Conservation (phyloP, 2,888 invertebrate species). For the Drosophila anomelani region DNA sequence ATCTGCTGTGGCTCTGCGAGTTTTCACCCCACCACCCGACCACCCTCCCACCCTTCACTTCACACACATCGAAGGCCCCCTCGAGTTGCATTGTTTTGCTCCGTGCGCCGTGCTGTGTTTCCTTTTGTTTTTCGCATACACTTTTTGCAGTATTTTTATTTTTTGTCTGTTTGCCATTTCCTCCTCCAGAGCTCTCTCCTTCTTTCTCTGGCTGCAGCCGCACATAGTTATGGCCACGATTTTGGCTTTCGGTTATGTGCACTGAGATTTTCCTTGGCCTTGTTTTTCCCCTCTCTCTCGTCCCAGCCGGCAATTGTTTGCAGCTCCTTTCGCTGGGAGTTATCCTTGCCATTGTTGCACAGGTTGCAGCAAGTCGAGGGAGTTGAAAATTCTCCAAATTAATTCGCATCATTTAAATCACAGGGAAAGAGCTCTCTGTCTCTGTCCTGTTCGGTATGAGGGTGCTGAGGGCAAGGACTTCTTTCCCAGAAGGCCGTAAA, state of each 20-base stretch:
- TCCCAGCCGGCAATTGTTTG: conserved; percentile 33
- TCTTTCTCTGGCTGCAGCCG: conserved; percentile 56
- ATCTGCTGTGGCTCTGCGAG: conserved; percentile 60
- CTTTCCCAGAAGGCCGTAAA: conserved; percentile 18
- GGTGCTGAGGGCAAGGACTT: neutral
- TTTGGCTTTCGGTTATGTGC: conserved; percentile 72
- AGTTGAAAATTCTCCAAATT: conserved; percentile 69
- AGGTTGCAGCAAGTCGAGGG: conserved; percentile 24
- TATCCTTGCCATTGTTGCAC: conserved; percentile 34
- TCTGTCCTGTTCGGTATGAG: neutral
- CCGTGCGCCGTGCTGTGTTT: conserved; percentile 21
- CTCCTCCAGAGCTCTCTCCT: conserved; percentile 24
- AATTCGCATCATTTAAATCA: conserved; percentile 81
- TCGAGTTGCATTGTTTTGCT: conserved; percentile 39
- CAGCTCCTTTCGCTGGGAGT: conserved; percentile 14
- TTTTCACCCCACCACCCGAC: neutral
- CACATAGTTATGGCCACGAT: conserved; percentile 81
- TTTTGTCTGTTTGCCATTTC: conserved; percentile 61
- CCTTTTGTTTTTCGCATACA: conserved; percentile 40
- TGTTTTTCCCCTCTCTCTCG: conserved; percentile 7
- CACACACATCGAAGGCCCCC: conserved; percentile 31
- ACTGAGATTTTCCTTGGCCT: conserved; percentile 62
- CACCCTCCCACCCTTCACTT: neutral
- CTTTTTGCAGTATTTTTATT: conserved; percentile 43
- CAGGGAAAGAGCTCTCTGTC: conserved; percentile 36